A percentile compares a stretch with the other conserved stretches of the same genome.
phyloP scores from a whole-genome alignment of 2,113 vertebrate genomes.

The Prionailurus viverrinus region DNA sequence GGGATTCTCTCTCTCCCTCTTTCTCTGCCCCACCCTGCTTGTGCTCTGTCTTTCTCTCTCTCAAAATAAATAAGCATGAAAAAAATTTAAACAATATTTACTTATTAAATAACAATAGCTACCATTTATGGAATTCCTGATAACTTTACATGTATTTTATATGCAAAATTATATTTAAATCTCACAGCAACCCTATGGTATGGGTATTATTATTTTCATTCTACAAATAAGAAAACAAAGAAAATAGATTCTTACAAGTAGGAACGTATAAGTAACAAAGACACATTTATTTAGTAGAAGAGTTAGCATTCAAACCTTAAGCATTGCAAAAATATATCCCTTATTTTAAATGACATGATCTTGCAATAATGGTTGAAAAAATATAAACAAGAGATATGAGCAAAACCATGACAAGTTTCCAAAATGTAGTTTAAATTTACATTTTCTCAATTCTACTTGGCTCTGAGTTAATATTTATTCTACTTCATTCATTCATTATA shows the following conservation, averaged over 20 bases:
- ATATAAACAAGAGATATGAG: neutral
- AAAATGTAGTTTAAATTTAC: neutral
- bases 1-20: too few species aligned
- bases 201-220: neutral
- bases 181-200: neutral
- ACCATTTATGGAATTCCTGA: neutral
- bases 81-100: neutral
- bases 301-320: neutral
- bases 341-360: slow-evolving; percentile 20
- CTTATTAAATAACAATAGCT: neutral
- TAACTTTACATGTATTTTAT: neutral
- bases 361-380: neutral
- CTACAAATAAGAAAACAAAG: slow-evolving; percentile 22
- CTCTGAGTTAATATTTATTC: neutral
- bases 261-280: slow-evolving; percentile 13
- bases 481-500: neutral
- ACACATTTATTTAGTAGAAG: neutral
- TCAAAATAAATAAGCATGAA: too few species aligned
- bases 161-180: slow-evolving; percentile 22
- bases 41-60: too few species aligned
- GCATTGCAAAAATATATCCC: neutral
- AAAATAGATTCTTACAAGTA: slow-evolving; percentile 4
- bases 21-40: too few species aligned
- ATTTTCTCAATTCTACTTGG: slow-evolving; percentile 7
- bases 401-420: neutral